Base-by-base conservation (phyloP, 2,888 invertebrate genomes). In the Branchipolynoe longqiensis region DNA sequence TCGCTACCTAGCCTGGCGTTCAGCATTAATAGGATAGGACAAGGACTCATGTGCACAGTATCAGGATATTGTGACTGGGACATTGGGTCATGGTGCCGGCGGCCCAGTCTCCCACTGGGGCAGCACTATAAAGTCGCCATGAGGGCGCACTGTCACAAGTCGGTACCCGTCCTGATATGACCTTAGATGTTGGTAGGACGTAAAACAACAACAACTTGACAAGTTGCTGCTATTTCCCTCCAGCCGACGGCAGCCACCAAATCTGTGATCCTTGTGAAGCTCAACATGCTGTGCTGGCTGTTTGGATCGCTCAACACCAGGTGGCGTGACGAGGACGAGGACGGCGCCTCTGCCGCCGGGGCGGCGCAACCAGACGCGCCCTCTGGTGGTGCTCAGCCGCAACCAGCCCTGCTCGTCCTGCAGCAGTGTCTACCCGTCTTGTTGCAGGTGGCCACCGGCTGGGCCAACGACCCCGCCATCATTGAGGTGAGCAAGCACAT, bases 231-330 rank as follows among this genome's bases (percentile, higher is more conserved):
- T 48, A 12, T 48, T 48, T 48, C 48, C 3, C 25, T 62, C 82
- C 95, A 96, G 91, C 93, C 96, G 25, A 95, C 95, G 87, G 93
- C 94, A 0, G 93, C 96, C 14, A 93, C 94, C 41, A 95, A 95
- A 88, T 93, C 95, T 36, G 94, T 95, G 41, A 89, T 96, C 64
- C 94, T 95, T 69, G 95, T 95, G 88, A 95, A 96, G 84, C 93
- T 97, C 69, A 96, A 96, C 91, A 96, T 97, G 95, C 94, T 96
- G 58, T 95, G 96, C 0, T 95, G 95, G 92, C 94, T 96, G 89
- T 95, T 96, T 93, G 94, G 95, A 85, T 95, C 96, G 83, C 93
- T 96, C 0, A 95, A 96, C 88, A 95, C 95, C 22, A 92, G 92
- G 58, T 74, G 87, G 38, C 89, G 89, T 6, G 89, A 90, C n/a